phyloP scores from a whole-genome alignment of 37 sponge, comb jelly and placozoan species.

The Cladorhizidae sp. region DNA sequence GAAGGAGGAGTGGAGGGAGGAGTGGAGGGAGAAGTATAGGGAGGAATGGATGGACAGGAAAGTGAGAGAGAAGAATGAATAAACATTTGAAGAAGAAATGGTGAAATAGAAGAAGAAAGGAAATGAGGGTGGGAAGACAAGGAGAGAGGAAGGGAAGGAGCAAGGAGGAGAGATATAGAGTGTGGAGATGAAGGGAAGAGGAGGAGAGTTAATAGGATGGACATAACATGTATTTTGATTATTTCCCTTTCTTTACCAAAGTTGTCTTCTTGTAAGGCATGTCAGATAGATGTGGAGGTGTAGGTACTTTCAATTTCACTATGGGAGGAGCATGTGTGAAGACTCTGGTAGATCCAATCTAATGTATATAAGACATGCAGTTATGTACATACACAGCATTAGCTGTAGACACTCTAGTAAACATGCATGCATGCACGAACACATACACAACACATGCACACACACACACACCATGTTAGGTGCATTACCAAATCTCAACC shows the following conservation, averaged over 20 bases:
- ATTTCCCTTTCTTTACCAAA: not conserved
- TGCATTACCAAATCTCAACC: not conserved
- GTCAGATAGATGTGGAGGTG: not conserved
- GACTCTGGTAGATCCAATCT: not conserved
- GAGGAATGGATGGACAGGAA: not conserved
- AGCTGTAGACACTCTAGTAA: no score
- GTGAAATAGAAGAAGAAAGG: no score
- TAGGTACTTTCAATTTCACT: not conserved
- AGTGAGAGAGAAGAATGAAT: not conserved
- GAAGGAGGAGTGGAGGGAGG: not conserved
- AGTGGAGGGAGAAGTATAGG: not conserved
- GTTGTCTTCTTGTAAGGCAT: conserved; percentile 20
- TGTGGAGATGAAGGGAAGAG: not conserved
- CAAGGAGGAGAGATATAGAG: no score
- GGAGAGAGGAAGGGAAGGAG: no score
- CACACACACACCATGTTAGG: no score
- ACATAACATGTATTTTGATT: no score
- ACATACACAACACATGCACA: no score
- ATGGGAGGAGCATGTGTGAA: not conserved
- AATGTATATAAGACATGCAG: not conserved
- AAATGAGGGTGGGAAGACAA: no score
- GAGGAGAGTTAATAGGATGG: not conserved
- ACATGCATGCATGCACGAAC: no score
- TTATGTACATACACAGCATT: no score
- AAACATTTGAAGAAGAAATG: no score